phyloP scores from a whole-genome alignment of 1,140 invertebrate genomes.

The Anastrepha obliqua region DNA sequence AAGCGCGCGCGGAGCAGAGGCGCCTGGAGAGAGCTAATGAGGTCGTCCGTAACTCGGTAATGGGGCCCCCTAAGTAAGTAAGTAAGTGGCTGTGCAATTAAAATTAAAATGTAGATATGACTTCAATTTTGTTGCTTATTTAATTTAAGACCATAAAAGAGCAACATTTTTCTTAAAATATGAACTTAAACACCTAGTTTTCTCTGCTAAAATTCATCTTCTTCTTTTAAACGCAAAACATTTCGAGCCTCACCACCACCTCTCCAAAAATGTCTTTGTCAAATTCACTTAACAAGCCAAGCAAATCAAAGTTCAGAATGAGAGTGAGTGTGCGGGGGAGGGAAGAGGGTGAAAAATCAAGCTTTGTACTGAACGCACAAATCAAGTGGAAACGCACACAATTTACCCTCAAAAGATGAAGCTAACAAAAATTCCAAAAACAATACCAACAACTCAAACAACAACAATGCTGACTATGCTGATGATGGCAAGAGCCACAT shows the following conservation, averaged over 20 bases:
- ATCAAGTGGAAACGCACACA: slow-evolving; percentile 37
- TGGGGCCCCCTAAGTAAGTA: no score
- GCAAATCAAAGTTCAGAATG: background rate
- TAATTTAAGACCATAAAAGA: no score
- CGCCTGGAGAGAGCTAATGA: no score
- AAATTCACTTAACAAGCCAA: slow-evolving; percentile 35
- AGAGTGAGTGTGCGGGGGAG: background rate
- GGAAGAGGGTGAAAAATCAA: background rate
- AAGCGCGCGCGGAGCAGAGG: no score
- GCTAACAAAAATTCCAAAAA: slow-evolving; percentile 51
- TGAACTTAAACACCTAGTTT: background rate
- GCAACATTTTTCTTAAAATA: no score
- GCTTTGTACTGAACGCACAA: slow-evolving; percentile 12
- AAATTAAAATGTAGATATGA: no score
- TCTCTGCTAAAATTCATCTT: background rate
- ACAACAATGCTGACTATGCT: background rate
- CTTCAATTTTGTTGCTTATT: no score
- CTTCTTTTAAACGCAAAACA: background rate
- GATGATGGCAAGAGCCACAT: slow-evolving; percentile 52
- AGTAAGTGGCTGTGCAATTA: no score
- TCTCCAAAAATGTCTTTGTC: background rate
- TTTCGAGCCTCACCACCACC: background rate
- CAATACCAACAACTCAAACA: slow-evolving; percentile 5
- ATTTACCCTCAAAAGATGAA: slow-evolving; percentile 50
- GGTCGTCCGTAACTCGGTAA: no score